Percentiles rank a stretch among this genome's conserved stretches.
Conservation (phyloP, 2,888 invertebrate genomes). For the Plagodis dolabraria region DNA sequence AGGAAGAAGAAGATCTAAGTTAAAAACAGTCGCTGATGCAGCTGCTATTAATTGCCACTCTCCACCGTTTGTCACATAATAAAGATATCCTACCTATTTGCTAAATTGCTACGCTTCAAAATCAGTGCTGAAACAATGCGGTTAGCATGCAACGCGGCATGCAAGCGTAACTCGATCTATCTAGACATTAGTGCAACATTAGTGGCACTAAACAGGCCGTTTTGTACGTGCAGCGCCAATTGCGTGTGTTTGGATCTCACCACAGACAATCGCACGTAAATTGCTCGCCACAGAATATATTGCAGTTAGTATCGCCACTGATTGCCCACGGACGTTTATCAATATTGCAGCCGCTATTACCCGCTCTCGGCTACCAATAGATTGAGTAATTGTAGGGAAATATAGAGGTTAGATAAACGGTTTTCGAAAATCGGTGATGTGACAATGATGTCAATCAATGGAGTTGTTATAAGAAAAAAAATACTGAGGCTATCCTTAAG, state of each 20-base stretch:
- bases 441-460: too few species aligned
- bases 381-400: slow-evolving; percentile 48
- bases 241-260: slow-evolving; percentile 71
- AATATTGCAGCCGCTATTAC: slow-evolving; percentile 70
- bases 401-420: background rate
- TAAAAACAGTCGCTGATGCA: background rate
- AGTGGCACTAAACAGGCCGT: slow-evolving; percentile 59
- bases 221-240: slow-evolving; percentile 69
- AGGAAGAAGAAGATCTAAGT: too few species aligned
- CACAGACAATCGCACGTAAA: slow-evolving; percentile 81
- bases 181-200: slow-evolving; percentile 40
- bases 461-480: too few species aligned
- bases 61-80: too few species aligned
- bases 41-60: background rate
- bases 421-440: too few species aligned
- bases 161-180: slow-evolving; percentile 13
- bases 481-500: too few species aligned
- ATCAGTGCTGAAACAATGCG: slow-evolving; percentile 8
- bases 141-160: slow-evolving; percentile 12
- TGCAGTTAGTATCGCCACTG: slow-evolving; percentile 47
- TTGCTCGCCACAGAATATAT: slow-evolving; percentile 71
- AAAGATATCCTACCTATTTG: background rate
- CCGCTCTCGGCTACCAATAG: slow-evolving; percentile 42
- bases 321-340: slow-evolving; percentile 79
- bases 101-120: background rate